Conservation (phyloP, 2,113 vertebrate species). For the Trematocara nigrifrons region DNA sequence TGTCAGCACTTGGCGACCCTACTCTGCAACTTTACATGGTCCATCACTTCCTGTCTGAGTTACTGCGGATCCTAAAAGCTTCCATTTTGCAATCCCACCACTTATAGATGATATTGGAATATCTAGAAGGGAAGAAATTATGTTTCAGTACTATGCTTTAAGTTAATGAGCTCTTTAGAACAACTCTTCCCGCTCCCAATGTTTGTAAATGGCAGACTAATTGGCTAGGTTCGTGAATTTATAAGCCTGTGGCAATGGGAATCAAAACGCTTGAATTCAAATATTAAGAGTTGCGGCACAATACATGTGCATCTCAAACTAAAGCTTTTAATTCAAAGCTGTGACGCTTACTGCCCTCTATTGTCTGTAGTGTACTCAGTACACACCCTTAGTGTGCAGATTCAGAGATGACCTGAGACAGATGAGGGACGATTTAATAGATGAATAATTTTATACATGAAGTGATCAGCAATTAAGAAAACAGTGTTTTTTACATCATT, state of each 20-base stretch:
- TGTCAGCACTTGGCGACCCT: not conserved
- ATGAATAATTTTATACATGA: not conserved
- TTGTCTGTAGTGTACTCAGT: slow-evolving; percentile 37
- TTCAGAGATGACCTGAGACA: slow-evolving; percentile 17
- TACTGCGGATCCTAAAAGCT: not conserved
- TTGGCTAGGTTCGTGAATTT: not conserved
- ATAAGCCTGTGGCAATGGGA: not conserved
- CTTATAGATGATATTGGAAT: not conserved
- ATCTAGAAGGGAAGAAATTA: not conserved
- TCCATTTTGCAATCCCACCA: not conserved
- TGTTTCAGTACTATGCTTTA: not conserved
- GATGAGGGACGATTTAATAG: not conserved
- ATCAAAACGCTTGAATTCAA: not conserved
- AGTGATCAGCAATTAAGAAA: not conserved
- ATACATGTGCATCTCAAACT: not conserved
- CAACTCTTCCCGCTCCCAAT: fast-evolving
- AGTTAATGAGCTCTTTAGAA: not conserved
- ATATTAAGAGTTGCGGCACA: not conserved
- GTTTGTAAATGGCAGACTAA: not conserved
- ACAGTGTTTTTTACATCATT: not conserved
- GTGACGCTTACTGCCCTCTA: slow-evolving; percentile 25
- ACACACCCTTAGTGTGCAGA: slow-evolving; percentile 1
- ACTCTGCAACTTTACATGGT: not conserved
- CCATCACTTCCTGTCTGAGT: not conserved
- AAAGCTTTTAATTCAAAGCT: slow-evolving; percentile 20